phyloP scores from a whole-genome alignment of 2,888 invertebrate genomes.

The Taphrorychus bicolor region DNA sequence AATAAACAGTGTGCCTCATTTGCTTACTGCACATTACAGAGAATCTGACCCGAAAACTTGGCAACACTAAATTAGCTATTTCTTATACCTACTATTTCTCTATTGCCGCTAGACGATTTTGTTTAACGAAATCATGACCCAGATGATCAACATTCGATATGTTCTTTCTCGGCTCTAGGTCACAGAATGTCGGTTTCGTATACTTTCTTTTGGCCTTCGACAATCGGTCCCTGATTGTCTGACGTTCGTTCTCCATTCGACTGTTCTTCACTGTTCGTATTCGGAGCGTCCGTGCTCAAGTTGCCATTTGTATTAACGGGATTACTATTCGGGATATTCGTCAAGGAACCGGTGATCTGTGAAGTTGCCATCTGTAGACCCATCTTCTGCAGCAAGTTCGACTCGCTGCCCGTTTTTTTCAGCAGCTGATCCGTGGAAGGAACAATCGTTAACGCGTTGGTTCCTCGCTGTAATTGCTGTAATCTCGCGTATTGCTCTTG shows the following conservation, averaged over 20 bases:
- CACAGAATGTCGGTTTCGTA: constrained; percentile 96
- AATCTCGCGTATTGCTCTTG: constrained; percentile 92
- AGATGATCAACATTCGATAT: constrained; percentile 52
- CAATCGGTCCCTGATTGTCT: background rate
- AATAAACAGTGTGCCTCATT: too few relatives aligned
- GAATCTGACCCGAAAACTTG: too few relatives aligned
- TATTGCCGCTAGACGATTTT: too few relatives aligned
- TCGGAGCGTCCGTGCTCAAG: constrained; percentile 45
- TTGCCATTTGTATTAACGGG: constrained; percentile 49
- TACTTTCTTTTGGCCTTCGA: constrained; percentile 62
- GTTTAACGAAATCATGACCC: too few relatives aligned
- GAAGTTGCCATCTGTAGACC: constrained; percentile 70
- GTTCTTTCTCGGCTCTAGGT: constrained; percentile 59
- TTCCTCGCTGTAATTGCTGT: constrained; percentile 84
- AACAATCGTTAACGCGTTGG: constrained; percentile 68
- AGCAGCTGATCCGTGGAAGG: constrained; percentile 68
- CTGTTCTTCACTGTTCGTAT: constrained; percentile 42
- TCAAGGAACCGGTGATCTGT: constrained; percentile 67
- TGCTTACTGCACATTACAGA: too few relatives aligned
- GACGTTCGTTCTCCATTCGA: constrained; percentile 20
- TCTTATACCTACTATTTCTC: too few relatives aligned
- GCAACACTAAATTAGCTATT: too few relatives aligned
- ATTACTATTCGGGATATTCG: constrained; percentile 64
- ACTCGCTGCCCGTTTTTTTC: constrained; percentile 89
- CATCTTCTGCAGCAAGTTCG: constrained; percentile 84